Conservation (phyloP, 2,888 invertebrate species). For the Argyra leucocephala region DNA sequence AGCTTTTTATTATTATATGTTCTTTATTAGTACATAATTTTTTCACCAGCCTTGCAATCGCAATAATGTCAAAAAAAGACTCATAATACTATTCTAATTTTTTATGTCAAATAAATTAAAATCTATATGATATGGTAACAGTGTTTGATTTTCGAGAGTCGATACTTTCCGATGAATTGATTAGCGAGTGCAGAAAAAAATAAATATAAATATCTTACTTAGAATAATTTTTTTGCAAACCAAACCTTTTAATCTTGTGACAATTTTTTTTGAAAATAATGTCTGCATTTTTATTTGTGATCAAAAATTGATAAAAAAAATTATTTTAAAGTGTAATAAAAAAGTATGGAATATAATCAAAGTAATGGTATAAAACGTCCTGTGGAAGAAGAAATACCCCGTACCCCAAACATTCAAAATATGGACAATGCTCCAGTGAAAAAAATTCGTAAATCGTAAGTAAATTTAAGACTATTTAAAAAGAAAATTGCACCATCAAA, state of each 20-base stretch:
- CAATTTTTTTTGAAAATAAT: background rate
- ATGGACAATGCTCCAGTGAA: background rate
- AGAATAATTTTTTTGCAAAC: background rate
- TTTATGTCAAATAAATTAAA: no score
- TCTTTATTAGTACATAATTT: no score
- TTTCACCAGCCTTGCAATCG: no score
- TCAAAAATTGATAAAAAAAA: background rate
- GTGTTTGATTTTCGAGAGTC: background rate
- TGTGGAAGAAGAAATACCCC: background rate
- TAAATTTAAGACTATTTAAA: background rate
- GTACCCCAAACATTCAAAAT: background rate
- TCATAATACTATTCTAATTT: no score
- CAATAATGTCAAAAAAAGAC: no score
- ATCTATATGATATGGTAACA: background rate
- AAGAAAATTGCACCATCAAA: background rate
- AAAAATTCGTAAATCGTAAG: conserved; percentile 4
- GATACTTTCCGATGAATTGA: background rate
- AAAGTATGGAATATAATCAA: background rate
- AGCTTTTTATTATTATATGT: no score
- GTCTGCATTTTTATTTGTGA: background rate
- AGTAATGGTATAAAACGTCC: background rate
- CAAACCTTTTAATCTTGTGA: background rate
- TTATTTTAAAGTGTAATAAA: background rate
- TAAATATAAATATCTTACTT: background rate
- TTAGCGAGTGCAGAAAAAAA: conserved; percentile 2